phyloP scores from a whole-genome alignment of 2,797 vertebrate species.

The Coreius guichenoti region DNA sequence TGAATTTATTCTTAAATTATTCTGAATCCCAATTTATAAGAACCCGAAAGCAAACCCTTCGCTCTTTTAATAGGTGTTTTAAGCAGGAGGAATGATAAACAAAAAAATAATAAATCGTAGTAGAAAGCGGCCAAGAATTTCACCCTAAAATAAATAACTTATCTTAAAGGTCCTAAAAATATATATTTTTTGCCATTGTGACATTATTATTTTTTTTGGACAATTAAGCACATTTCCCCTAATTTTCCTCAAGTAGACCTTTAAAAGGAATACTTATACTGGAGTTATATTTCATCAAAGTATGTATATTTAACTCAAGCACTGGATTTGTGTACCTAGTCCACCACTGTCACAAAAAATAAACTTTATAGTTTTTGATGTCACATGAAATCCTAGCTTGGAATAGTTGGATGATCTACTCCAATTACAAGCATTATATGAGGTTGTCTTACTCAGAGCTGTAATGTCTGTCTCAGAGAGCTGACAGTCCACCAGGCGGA shows the following conservation, averaged over 20 bases:
- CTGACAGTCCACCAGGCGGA: constrained; percentile 85
- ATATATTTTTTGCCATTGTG: constrained; percentile 3
- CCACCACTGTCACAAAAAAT: neutral
- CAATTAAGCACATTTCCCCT: neutral
- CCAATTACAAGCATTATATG: neutral
- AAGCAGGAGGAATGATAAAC: neutral
- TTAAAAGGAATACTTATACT: neutral
- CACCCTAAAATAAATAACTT: neutral
- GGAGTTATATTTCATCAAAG: neutral
- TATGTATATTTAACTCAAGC: neutral
- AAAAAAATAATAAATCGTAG: too few species aligned
- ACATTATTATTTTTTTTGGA: neutral
- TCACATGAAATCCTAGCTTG: neutral
- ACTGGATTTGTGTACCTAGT: neutral
- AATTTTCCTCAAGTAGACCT: neutral
- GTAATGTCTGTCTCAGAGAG: constrained; percentile 80
- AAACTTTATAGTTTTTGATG: neutral
- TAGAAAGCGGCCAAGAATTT: neutral
- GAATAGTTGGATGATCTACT: neutral
- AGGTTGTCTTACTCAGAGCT: constrained; percentile 76
- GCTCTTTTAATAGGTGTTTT: neutral
- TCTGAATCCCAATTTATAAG: neutral
- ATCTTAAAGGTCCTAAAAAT: too few species aligned
- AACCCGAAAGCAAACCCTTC: neutral
- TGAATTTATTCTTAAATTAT: constrained; percentile 1